Conservation (phyloP, 1,140 invertebrate species). For the Ditylenchus dipsaci region DNA sequence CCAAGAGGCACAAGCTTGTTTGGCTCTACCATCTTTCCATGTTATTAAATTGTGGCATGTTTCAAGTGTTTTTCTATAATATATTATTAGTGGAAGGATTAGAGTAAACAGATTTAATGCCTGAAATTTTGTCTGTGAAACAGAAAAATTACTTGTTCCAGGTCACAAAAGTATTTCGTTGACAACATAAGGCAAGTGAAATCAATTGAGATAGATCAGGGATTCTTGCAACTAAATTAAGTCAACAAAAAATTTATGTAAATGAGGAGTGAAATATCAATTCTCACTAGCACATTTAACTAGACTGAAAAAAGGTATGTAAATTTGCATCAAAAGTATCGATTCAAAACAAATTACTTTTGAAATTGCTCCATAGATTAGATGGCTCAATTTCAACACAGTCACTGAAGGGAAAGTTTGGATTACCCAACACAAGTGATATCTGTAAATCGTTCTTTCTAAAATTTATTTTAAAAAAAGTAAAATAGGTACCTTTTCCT, state of each 20-base stretch:
- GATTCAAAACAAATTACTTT: neutral
- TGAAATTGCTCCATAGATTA: conserved; percentile 47
- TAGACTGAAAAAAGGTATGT: too few species aligned
- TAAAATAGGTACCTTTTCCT: neutral
- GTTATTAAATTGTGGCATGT: conserved; percentile 88
- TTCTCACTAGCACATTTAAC: too few species aligned
- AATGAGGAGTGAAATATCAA: too few species aligned
- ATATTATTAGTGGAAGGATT: neutral
- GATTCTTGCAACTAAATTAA: neutral
- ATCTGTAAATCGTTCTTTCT: neutral
- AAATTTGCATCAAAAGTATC: too few species aligned
- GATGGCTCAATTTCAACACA: conserved; percentile 17
- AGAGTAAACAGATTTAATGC: conserved; percentile 4
- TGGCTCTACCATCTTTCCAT: conserved; percentile 86
- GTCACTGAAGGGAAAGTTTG: neutral
- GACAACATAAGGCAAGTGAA: conserved; percentile 67
- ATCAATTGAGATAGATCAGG: neutral
- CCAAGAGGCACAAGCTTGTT: conserved; percentile 74
- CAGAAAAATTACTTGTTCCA: conserved; percentile 67
- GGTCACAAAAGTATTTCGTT: conserved; percentile 78
- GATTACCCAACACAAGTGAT: conserved; percentile 1
- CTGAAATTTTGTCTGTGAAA: neutral
- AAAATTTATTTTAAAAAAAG: neutral
- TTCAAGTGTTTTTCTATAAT: conserved; percentile 68
- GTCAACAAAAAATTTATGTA: neutral